Conservation (phyloP, 2,888 invertebrate genomes). For the Hymenopus coronatus region DNA sequence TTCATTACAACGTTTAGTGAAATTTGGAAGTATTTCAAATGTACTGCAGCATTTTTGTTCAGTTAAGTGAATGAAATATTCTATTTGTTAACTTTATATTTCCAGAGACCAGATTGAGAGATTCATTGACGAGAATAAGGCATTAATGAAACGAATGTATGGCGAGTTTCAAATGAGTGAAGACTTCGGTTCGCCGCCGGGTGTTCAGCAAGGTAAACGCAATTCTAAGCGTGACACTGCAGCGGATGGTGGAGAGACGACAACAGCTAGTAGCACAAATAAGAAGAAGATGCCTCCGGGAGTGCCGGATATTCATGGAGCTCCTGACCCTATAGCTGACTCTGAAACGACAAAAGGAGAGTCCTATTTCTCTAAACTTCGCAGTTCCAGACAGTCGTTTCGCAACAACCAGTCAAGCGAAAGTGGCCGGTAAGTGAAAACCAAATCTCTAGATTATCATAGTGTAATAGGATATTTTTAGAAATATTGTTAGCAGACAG, state of each 20-base stretch:
- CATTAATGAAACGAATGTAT: constrained; percentile 89
- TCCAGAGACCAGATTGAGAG: constrained; percentile 84
- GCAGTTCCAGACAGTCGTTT: constrained; percentile 54
- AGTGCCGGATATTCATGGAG: constrained; percentile 35
- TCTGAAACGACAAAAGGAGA: constrained; percentile 41
- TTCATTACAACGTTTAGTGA: neutral
- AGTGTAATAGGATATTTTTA: too few relatives aligned
- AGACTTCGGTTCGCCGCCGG: constrained; percentile 52
- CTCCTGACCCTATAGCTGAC: constrained; percentile 32
- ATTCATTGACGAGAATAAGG: constrained; percentile 93
- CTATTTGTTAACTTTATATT: constrained; percentile 35
- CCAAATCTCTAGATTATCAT: too few relatives aligned
- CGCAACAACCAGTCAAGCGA: constrained; percentile 47
- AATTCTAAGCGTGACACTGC: constrained; percentile 29
- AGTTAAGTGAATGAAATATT: neutral
- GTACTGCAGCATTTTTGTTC: neutral
- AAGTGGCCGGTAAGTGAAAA: constrained; percentile 51
- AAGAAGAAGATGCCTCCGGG: constrained; percentile 43
- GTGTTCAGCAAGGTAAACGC: constrained; percentile 16
- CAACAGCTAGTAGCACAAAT: neutral
- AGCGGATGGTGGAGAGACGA: neutral
- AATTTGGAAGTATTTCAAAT: neutral
- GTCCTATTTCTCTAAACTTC: constrained; percentile 54
- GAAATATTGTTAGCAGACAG: too few relatives aligned
- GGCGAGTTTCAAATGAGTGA: constrained; percentile 76